Evolutionary conservation across 64 coral and sea anemone genomes (phyloP), one percentile per base, ranked within the genome.

Genomic region (Actinia equina): DNA sequence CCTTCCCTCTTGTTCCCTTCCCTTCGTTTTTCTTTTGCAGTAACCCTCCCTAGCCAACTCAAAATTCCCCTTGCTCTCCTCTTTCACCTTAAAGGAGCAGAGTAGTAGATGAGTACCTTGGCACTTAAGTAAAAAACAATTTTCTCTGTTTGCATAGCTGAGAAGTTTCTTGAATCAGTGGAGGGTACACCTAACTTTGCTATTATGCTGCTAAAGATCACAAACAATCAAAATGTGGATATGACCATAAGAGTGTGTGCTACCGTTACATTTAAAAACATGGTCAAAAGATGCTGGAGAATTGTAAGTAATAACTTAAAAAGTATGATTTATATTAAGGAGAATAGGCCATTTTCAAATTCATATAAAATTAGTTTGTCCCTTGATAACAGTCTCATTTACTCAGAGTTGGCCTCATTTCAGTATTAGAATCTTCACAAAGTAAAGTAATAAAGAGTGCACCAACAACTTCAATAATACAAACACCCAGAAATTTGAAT

Each of bases 271-370:
- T 98, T 98, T 70, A 98, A 98, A 51, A 98, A 98, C 82, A 90
- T 91, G 64, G 96, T 98, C 6, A 98, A 98, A 63, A 82, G 91
- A 59, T 87, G 95, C 82, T 98, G 96, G 96, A 92, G 96, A 90
- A 90, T 93, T 85, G 96, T 98, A 81, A 93, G 96, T 92, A 25
- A 74, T 44, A 49, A 15, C 69, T 3, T 15, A 30, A 2, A 74
- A 14, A 41, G 63, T 7, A 71, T 20, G 52, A 5, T 51, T 84
- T 16, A 77, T 64, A 19, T 88, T 20, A 17, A 44, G 15, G 44
- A 10, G 11, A 51, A 77, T 27, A 17, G 20, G 44, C 16, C n/a
- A 37, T n/a, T 84, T 76, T 71, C 26, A 13, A 57, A 49, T 49
- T 57, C 55, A 57, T 57, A 57, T 12, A 4, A 57, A 1, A 49